phyloP scores from a whole-genome alignment of 2,797 vertebrate species.

The Epinephelus awoara region DNA sequence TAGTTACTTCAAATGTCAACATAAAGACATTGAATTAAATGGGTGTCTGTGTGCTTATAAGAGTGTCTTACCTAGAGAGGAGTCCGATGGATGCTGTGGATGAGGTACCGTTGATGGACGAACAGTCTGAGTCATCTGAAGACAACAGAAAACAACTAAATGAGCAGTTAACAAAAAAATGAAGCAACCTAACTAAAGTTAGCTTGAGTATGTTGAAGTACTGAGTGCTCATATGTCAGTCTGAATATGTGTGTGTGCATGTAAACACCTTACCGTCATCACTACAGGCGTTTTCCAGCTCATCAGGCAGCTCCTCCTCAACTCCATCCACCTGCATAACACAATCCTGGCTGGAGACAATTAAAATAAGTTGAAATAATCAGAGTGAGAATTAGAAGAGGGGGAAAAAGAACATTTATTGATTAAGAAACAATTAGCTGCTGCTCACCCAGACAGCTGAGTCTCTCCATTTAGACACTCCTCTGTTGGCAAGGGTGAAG shows the following conservation, averaged over 20 bases:
- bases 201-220: not conserved
- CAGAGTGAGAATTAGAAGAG: not conserved
- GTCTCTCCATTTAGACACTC: conserved; percentile 64
- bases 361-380: not conserved
- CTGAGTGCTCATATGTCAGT: not conserved
- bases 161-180: not conserved
- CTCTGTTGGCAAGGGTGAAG: conserved; percentile 40
- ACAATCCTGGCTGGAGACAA: conserved; percentile 64
- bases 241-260: not conserved
- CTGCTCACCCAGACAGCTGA: conserved; percentile 57
- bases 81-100: conserved; percentile 76
- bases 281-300: conserved; percentile 87
- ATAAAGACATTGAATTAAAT: not conserved
- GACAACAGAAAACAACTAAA: conserved; percentile 31
- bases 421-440: not conserved
- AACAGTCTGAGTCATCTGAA: conserved; percentile 86
- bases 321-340: conserved; percentile 66
- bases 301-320: conserved; percentile 90
- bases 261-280: conserved; percentile 73
- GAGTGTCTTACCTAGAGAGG: conserved; percentile 82
- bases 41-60: not conserved
- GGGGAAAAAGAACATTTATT: too few relatives aligned
- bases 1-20: not conserved
- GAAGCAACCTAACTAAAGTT: not conserved
- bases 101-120: conserved; percentile 73